Evolutionary conservation across 2,888 invertebrate genomes (phyloP), one percentile per base, ranked within the genome.

Genomic region (Thereva nobilitata): DNA sequence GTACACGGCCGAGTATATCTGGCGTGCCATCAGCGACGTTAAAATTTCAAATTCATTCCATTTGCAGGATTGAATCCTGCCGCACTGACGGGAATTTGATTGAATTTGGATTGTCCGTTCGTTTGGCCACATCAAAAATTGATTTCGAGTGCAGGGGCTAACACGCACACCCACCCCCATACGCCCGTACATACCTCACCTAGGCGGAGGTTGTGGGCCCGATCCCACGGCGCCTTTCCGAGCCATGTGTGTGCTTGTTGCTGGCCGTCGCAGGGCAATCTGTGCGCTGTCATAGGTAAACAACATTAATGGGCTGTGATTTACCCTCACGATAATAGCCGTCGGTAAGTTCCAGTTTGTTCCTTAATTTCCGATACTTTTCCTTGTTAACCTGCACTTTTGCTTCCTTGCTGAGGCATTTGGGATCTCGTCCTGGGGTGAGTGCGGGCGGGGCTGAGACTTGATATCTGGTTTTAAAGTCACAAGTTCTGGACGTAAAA

Each of bases 111-210:
- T 68, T 68, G 66, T 65, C 35, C 64, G 35, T 54, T 34, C 54
- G 42, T 67, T 63, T 55, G 55, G 35, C 47, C 54, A 54, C 68
- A 68, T 68, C 68, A 68, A 68, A 68, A 66, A 68, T 68, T 68
- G 55, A 68, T 68, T 65, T 55, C 59, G 65, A 64, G 44, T 59
- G 56, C 63, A 67, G 54, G 47, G 49, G 50, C 23, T 12, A 41
- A 55, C 41, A 41, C 10, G 55, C 41, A 12, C 5, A 47, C 12
- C n/a, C n/a, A 5, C n/a, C 47, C 23, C 23, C 23, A 23, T 3
- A 42, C 44, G 56, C 44, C 34, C 44, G 56, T 34, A 37, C 2
- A 40, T 4, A 23, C 35, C 34, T 9, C 44, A n/a, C n/a, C n/a
- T n/a, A 4, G n/a, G 12, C 47, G n/a, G 34, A 9, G 9, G 45